Percentiles rank a stretch among this genome's conserved stretches.
Evolutionary conservation across 2,797 vertebrate genomes (phyloP).

Genomic region (Synaphobranchus kaupii): DNA sequence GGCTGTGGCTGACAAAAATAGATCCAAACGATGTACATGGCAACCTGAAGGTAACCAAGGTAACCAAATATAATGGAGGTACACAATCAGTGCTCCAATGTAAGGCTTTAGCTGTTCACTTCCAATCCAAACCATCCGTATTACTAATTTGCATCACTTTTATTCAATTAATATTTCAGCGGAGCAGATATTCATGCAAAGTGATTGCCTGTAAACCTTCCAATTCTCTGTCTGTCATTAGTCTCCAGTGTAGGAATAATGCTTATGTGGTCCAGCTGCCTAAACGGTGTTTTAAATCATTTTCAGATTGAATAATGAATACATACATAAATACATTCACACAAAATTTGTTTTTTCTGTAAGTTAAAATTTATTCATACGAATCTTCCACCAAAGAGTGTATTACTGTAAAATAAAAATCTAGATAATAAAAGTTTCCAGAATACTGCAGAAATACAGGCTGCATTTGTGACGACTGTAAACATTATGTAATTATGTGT

Average conservation of each 20-base stretch:
- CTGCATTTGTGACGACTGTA: background rate
- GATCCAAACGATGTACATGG: slow-evolving; percentile 16
- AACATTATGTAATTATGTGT: background rate
- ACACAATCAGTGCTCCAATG: background rate
- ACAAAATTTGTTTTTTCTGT: background rate
- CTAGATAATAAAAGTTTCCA: background rate
- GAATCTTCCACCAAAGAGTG: background rate
- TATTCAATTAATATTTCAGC: slow-evolving; percentile 4
- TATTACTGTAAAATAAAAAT: background rate
- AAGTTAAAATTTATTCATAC: background rate
- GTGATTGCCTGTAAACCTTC: background rate
- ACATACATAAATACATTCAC: background rate
- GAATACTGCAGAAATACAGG: background rate
- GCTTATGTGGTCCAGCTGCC: background rate
- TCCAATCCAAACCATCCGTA: background rate
- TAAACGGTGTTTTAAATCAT: background rate
- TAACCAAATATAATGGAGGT: slow-evolving; percentile 33
- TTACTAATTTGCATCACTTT: slow-evolving; percentile 19
- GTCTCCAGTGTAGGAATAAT: background rate
- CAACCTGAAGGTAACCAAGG: slow-evolving; percentile 37
- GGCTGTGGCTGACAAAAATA: slow-evolving; percentile 5
- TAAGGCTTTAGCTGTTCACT: background rate
- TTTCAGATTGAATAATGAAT: background rate
- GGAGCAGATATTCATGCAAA: slow-evolving; percentile 12
- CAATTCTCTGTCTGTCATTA: background rate